Conservation (phyloP, 2,888 invertebrate genomes). For the Andrena minutula region DNA sequence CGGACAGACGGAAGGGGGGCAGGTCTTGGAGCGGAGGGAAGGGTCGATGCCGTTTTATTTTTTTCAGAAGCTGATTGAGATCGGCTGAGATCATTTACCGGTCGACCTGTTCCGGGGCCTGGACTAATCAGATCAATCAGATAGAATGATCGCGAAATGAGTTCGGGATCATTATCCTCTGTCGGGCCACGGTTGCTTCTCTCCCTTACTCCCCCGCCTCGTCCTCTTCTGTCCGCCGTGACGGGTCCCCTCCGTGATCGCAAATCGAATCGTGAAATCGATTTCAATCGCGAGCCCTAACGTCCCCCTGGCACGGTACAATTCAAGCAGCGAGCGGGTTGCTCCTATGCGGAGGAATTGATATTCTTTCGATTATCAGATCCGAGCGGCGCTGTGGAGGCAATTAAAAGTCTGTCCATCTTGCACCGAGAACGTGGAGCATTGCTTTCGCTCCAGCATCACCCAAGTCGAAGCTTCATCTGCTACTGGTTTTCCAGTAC, state of each 20-base stretch:
- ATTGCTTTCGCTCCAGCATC: too few relatives aligned
- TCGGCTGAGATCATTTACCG: constrained; percentile 82
- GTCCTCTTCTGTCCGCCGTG: constrained; percentile 69
- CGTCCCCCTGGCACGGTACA: constrained; percentile 46
- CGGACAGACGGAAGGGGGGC: not conserved
- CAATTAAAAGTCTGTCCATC: not conserved
- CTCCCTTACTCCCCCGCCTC: constrained; percentile 53
- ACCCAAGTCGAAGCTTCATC: constrained; percentile 16
- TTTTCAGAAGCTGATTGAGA: constrained; percentile 84
- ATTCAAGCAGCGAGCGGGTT: constrained; percentile 29
- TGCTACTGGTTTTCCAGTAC: constrained; percentile 48
- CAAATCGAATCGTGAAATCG: constrained; percentile 81
- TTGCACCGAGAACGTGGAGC: not conserved
- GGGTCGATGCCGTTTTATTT: constrained; percentile 75
- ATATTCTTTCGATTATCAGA: constrained; percentile 15
- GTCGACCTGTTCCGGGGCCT: constrained; percentile 75
- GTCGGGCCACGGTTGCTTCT: constrained; percentile 27
- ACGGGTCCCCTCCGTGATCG: constrained; percentile 77
- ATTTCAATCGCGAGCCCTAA: constrained; percentile 69
- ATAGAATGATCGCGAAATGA: constrained; percentile 79
- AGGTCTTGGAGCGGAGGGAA: constrained; percentile 9
- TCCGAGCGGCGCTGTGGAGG: not conserved
- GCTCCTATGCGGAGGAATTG: constrained; percentile 6
- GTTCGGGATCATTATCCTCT: constrained; percentile 78
- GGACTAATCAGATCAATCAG: constrained; percentile 84